Percentiles rank a stretch among this genome's conserved stretches.
These are phyloP conservation scores for Pyxicephalus adspersus DNA, from an alignment of 2,113 vertebrate species.

Conservation along the genomic window DNA sequence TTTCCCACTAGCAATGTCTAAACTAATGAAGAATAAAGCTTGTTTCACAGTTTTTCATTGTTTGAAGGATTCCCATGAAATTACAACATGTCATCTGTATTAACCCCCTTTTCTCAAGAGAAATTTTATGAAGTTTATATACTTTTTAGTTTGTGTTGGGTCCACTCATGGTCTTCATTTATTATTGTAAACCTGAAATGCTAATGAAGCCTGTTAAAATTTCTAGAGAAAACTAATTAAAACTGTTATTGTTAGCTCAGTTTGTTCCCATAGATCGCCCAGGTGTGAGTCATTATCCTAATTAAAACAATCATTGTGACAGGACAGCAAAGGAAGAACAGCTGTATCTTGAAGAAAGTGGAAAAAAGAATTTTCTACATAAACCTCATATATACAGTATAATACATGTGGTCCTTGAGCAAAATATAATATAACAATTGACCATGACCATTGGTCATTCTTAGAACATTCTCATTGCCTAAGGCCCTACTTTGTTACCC, in stretches of 20 bases:
- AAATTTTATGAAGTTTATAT: neutral
- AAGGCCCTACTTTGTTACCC: too few species aligned
- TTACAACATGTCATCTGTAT: too few species aligned
- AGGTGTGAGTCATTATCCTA: constrained; percentile 77
- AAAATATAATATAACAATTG: too few species aligned
- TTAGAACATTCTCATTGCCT: too few species aligned
- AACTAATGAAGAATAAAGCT: too few species aligned
- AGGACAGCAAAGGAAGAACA: constrained; percentile 69
- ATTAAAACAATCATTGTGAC: constrained; percentile 74
- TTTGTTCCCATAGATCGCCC: constrained; percentile 66
- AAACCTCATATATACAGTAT: too few species aligned
- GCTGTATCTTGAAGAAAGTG: constrained; percentile 56
- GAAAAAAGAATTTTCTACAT: constrained; percentile 33
- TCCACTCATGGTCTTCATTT: constrained; percentile 4
- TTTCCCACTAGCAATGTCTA: too few species aligned
- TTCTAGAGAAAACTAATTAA: constrained; percentile 75
- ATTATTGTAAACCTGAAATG: constrained; percentile 61
- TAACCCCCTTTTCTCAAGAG: too few species aligned
- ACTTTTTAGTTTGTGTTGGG: neutral
- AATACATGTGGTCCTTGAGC: too few species aligned
- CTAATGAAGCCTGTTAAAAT: constrained; percentile 69
- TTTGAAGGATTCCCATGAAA: too few species aligned
- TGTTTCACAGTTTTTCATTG: too few species aligned
- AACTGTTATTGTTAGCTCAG: constrained; percentile 70
- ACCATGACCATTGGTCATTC: too few species aligned